Evolutionary conservation across 2,888 invertebrate genomes (phyloP).

Genomic region (Tenodera sinensis): DNA sequence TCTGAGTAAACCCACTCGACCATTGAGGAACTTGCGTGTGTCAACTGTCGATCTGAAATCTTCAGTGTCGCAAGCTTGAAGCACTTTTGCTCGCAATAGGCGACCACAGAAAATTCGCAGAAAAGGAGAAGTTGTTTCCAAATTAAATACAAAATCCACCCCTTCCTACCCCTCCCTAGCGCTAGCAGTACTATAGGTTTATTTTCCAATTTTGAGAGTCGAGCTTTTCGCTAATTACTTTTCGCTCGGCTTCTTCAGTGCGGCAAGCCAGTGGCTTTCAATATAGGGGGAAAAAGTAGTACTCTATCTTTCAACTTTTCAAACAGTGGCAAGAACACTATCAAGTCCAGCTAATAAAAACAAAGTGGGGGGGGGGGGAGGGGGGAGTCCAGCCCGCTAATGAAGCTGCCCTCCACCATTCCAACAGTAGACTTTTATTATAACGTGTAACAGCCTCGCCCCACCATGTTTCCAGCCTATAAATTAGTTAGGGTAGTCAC

Average conservation of each 20-base stretch:
- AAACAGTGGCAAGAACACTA: constrained; percentile 12
- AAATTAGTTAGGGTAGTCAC: constrained; percentile 21
- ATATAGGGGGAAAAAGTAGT: constrained; percentile 13
- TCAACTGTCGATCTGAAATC: no score
- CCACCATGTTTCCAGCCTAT: neutral
- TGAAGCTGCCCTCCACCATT: constrained; percentile 10
- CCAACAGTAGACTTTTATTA: neutral
- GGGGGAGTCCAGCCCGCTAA: constrained; percentile 1
- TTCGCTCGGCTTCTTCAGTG: neutral
- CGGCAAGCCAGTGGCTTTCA: neutral
- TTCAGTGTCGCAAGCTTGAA: neutral
- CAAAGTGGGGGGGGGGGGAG: neutral
- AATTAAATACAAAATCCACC: constrained; percentile 23
- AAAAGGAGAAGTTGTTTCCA: neutral
- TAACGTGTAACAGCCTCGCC: neutral
- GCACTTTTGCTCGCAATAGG: neutral
- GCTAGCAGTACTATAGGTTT: constrained; percentile 9
- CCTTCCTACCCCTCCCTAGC: neutral
- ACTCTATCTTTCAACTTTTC: neutral
- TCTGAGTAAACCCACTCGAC: no score
- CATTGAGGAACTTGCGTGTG: no score
- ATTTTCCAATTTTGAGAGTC: constrained; percentile 15
- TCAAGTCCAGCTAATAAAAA: constrained; percentile 23
- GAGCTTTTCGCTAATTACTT: constrained; percentile 14
- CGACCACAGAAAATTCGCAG: neutral